Conservation (phyloP, 2,113 vertebrate species). For the Dipodomys stephensi region DNA sequence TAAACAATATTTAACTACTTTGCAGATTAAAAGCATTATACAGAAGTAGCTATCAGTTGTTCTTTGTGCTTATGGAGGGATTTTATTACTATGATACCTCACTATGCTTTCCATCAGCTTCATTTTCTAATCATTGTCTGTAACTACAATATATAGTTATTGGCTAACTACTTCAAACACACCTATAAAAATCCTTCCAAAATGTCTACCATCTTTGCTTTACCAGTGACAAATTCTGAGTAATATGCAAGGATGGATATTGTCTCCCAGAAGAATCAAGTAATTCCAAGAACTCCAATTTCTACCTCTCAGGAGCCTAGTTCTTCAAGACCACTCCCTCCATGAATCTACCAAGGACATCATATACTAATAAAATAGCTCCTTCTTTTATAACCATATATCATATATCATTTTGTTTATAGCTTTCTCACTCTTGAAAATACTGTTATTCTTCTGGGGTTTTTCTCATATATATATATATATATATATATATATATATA, state of each 20-base stretch:
- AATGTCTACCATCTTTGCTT: not conserved
- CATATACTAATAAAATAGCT: not conserved
- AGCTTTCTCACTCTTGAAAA: slow-evolving; percentile 1
- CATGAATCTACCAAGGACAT: slow-evolving; percentile 1
- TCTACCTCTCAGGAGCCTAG: slow-evolving; percentile 7
- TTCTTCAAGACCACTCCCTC: not conserved
- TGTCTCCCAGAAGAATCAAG: not conserved
- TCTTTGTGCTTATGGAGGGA: not conserved
- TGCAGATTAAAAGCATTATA: slow-evolving; percentile 30
- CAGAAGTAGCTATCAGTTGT: not conserved
- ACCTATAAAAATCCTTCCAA: slow-evolving; percentile 1
- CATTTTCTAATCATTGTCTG: slow-evolving; percentile 6
- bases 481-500: no score
- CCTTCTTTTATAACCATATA: not conserved
- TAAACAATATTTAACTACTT: not conserved
- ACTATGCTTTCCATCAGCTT: not conserved
- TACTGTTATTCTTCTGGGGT: not conserved
- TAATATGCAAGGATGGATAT: not conserved
- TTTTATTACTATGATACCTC: not conserved
- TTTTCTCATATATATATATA: no score
- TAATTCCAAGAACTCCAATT: not conserved
- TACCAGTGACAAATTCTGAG: not conserved
- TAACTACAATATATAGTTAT: not conserved
- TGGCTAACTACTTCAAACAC: slow-evolving; percentile 26
- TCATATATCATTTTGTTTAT: not conserved